These are phyloP conservation scores for Drosophila siamana DNA, from an alignment of 2,888 invertebrate species.

Conservation along the genomic window DNA sequence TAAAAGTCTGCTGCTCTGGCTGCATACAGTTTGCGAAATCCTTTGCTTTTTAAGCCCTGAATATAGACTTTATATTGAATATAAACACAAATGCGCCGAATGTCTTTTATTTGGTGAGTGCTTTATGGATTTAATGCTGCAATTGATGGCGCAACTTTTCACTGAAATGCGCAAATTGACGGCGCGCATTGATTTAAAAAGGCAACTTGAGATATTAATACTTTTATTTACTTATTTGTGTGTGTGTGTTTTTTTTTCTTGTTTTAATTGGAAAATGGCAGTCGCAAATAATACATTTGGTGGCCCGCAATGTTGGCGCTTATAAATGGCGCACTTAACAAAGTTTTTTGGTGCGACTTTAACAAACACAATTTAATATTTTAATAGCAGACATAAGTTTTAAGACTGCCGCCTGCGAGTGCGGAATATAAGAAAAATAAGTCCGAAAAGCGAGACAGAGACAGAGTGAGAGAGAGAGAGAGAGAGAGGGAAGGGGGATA, in stretches of 20 bases:
- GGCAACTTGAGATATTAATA: neutral
- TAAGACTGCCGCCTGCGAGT: slow-evolving; percentile 3
- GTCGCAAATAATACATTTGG: neutral
- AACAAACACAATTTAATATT: slow-evolving; percentile 60
- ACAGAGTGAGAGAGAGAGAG: neutral
- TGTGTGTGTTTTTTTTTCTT: neutral
- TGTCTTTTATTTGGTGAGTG: neutral
- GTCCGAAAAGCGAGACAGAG: slow-evolving; percentile 1
- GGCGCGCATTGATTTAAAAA: neutral
- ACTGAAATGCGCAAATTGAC: no score
- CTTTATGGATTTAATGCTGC: neutral
- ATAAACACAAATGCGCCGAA: no score
- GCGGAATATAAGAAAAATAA: neutral
- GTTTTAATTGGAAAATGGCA: neutral
- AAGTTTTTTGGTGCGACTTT: slow-evolving; percentile 32
- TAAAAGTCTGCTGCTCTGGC: slow-evolving; percentile 8
- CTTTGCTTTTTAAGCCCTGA: neutral
- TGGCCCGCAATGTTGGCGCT: slow-evolving; percentile 10
- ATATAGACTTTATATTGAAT: neutral
- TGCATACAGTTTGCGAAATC: neutral
- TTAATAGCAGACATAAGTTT: slow-evolving; percentile 66
- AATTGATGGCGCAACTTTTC: neutral
- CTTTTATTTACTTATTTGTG: neutral
- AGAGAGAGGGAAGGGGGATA: slow-evolving; percentile 3
- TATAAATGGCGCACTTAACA: slow-evolving; percentile 46